Percentiles rank a stretch among this genome's conserved stretches.
These are phyloP conservation scores for Parelbella ahira DNA, from an alignment of 2,888 invertebrate genomes.

Conservation along the genomic window DNA sequence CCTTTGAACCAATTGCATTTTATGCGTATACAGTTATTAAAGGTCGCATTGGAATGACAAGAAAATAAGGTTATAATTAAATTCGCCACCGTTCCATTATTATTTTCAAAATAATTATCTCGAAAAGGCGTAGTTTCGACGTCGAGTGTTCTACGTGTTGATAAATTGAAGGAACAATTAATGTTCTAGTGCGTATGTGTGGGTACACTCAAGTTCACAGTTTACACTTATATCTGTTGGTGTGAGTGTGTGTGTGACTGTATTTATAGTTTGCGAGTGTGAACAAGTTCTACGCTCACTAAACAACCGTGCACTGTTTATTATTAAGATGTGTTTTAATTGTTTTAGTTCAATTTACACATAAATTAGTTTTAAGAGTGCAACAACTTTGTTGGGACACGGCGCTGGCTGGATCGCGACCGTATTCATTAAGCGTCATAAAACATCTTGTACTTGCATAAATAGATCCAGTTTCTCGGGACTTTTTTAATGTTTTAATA, in stretches of 20 bases:
- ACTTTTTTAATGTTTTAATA: no score
- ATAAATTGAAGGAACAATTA: slow-evolving; percentile 58
- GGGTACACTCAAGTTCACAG: slow-evolving; percentile 33
- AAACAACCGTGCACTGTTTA: slow-evolving; percentile 45
- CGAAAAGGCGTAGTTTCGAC: slow-evolving; percentile 43
- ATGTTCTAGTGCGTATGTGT: slow-evolving; percentile 41
- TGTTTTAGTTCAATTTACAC: slow-evolving; percentile 48
- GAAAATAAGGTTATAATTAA: slow-evolving; percentile 54
- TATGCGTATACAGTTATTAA: slow-evolving; percentile 32
- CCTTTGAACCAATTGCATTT: slow-evolving; percentile 33
- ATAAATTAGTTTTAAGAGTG: slow-evolving; percentile 43
- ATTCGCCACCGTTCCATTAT: slow-evolving; percentile 40
- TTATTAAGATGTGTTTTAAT: slow-evolving; percentile 17
- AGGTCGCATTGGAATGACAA: slow-evolving; percentile 49
- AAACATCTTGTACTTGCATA: no score
- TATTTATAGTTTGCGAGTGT: slow-evolving; percentile 18
- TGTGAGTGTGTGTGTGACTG: slow-evolving; percentile 31
- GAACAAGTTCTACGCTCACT: slow-evolving; percentile 32
- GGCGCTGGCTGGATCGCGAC: no score
- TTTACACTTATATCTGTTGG: slow-evolving; percentile 24
- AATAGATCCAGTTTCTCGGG: no score
- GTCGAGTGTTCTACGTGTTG: slow-evolving; percentile 38
- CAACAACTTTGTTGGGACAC: neutral
- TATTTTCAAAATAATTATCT: slow-evolving; percentile 47
- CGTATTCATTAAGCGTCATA: no score